Evolutionary conservation across 92 coral and sea anemone species (phyloP).

Genomic region (Siderastrea radians): DNA sequence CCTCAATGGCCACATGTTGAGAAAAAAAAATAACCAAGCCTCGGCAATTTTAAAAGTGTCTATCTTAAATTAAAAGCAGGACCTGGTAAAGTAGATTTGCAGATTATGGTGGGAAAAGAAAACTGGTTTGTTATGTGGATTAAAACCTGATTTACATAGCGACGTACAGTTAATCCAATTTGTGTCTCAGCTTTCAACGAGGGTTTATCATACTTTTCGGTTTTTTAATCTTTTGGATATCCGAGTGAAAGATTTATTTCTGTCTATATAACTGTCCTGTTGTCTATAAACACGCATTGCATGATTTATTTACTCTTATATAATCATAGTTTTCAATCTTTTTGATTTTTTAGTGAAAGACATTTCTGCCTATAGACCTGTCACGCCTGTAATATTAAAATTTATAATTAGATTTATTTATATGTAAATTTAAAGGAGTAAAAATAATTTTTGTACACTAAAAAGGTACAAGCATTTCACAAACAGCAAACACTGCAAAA

Average conservation of each 20-base stretch:
- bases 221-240: not conserved
- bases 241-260: not conserved
- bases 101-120: not conserved
- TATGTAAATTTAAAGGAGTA: too few relatives aligned
- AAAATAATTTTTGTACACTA: too few relatives aligned
- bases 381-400: too few relatives aligned
- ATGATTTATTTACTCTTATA: too few relatives aligned
- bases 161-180: constrained; percentile 11
- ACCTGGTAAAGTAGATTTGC: not conserved
- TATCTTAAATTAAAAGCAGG: constrained; percentile 23
- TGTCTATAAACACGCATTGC: not conserved
- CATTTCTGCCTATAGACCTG: too few relatives aligned
- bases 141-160: not conserved
- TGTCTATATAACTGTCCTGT: not conserved
- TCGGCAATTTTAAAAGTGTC: constrained; percentile 26
- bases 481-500: too few relatives aligned
- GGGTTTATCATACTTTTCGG: not conserved
- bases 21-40: not conserved
- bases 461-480: too few relatives aligned
- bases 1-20: constrained; percentile 39
- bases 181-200: constrained; percentile 12
- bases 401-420: too few relatives aligned
- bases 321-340: too few relatives aligned
- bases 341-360: too few relatives aligned
- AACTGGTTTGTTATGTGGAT: not conserved